Percentiles rank a stretch among this genome's conserved stretches.
Evolutionary conservation across 2,888 invertebrate species (phyloP).

Genomic region (Balanococcus diminutus): DNA sequence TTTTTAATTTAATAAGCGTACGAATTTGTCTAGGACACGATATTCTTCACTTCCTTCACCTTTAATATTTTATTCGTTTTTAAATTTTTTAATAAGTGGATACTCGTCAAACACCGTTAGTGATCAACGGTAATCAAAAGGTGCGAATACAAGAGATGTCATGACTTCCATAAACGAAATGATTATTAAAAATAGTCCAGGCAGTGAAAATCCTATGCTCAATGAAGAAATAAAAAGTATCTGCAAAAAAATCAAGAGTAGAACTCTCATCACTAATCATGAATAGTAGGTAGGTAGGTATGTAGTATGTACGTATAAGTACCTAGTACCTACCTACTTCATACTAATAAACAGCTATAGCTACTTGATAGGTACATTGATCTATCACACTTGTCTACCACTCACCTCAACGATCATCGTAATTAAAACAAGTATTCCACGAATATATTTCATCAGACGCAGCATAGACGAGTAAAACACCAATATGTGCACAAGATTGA

Average conservation of each 20-base stretch:
- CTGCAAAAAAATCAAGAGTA: neutral
- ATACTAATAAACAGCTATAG: too few species aligned
- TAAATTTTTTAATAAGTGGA: too few species aligned
- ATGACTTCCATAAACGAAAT: slow-evolving; percentile 22
- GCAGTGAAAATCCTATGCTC: neutral
- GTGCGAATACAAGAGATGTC: neutral
- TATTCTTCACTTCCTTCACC: too few species aligned
- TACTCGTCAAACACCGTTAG: neutral
- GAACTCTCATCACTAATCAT: neutral
- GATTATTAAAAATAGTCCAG: neutral
- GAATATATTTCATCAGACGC: neutral
- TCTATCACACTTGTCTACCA: neutral
- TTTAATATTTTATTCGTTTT: too few species aligned
- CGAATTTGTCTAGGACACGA: too few species aligned
- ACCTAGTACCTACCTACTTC: too few species aligned
- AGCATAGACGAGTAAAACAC: slow-evolving; percentile 25
- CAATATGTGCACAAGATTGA: slow-evolving; percentile 26
- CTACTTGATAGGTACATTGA: too few species aligned
- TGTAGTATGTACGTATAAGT: too few species aligned
- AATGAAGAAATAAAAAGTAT: neutral
- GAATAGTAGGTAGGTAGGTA: too few species aligned
- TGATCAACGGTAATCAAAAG: slow-evolving; percentile 13
- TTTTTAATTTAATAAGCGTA: too few species aligned
- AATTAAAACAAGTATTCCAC: neutral
- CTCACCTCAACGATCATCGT: slow-evolving; percentile 15